Evolutionary conservation across 2,797 vertebrate genomes (phyloP), one percentile per base, ranked within the genome.

Genomic region (Amniataba percoides): DNA sequence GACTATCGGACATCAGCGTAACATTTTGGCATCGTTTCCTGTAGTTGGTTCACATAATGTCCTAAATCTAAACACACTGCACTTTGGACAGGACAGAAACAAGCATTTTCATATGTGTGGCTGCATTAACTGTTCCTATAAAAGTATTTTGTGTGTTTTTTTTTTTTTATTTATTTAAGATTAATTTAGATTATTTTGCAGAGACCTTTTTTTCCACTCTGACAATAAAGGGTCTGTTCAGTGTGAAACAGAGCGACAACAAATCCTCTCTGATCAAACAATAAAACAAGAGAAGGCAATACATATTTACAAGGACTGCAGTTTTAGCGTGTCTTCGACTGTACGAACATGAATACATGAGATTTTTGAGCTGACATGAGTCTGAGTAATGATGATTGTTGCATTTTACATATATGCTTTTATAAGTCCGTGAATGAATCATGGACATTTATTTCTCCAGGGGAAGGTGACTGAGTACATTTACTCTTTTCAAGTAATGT

Each of bases 381-480:
- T 36, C 6, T 59, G 34, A 53, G 25, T 27, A 48, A 10, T 14
- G 0, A 36, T 7, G 34, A 36, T 36, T 6, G n/a, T 57, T 61
- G 0, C 0, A 62, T 69, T 74, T 51, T 52, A 49, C 12, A 51
- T 45, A 5, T 67, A 13, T n/a, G 67, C 23, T 42, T 61, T 63
- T 61, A 45, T 9, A 74, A 73, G 52, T 62, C 34, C 13, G 21
- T 66, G 19, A 45, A 68, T 69, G 53, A 62, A 58, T 56, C 72
- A 62, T 52, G 27, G 21, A 42, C 25, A n/a, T 19, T 56, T 49
- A 36, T 71, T 48, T 48, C 57, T 63, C 12, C 49, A 48, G 3
- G 59, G 64, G 43, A 74, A 65, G 40, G 64, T 65, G 67, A 62
- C 40, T 45, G 55, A 76, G 52, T 57, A 39, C 60, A 25, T 7